A percentile compares a stretch with the other conserved stretches of the same genome.
Evolutionary conservation across 2,888 invertebrate species (phyloP).

Genomic region (Ophioninae sp.): DNA sequence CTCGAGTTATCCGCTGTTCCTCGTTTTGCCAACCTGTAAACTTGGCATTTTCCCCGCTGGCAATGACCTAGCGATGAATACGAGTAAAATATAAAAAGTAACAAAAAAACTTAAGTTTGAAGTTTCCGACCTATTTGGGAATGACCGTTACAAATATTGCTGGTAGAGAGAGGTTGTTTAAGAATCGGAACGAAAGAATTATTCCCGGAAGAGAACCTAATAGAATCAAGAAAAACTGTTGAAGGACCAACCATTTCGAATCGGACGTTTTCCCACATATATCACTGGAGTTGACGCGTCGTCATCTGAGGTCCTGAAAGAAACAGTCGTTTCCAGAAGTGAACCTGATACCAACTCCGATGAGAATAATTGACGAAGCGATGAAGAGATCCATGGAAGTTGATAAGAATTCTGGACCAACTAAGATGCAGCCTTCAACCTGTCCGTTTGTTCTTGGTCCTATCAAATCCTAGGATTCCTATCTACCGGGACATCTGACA

Average conservation of each 20-base stretch:
- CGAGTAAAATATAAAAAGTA: slow-evolving; percentile 44
- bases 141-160: too few species aligned
- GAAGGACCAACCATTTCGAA: slow-evolving; percentile 40
- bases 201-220: too few species aligned
- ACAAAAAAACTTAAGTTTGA: slow-evolving; percentile 10
- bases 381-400: slow-evolving; percentile 31
- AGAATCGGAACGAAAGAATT: too few species aligned
- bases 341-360: slow-evolving; percentile 26
- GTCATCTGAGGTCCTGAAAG: slow-evolving; percentile 30
- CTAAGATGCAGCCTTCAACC: slow-evolving; percentile 15
- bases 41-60: slow-evolving; percentile 8
- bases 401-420: slow-evolving; percentile 3
- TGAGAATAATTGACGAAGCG: slow-evolving; percentile 38
- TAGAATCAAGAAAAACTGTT: slow-evolving; percentile 26
- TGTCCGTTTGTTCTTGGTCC: slow-evolving; percentile 27
- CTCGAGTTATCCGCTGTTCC: slow-evolving; percentile 35
- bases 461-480: neutral
- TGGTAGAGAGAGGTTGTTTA: too few species aligned
- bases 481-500: neutral
- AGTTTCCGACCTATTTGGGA: too few species aligned
- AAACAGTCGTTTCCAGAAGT: slow-evolving; percentile 21
- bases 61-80: slow-evolving; percentile 61
- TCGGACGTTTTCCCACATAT: slow-evolving; percentile 10
- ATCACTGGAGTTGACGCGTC: slow-evolving; percentile 33
- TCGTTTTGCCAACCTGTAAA: neutral